Base-by-base conservation (phyloP, 2,888 invertebrate genomes). In the Cabera pusaria region DNA sequence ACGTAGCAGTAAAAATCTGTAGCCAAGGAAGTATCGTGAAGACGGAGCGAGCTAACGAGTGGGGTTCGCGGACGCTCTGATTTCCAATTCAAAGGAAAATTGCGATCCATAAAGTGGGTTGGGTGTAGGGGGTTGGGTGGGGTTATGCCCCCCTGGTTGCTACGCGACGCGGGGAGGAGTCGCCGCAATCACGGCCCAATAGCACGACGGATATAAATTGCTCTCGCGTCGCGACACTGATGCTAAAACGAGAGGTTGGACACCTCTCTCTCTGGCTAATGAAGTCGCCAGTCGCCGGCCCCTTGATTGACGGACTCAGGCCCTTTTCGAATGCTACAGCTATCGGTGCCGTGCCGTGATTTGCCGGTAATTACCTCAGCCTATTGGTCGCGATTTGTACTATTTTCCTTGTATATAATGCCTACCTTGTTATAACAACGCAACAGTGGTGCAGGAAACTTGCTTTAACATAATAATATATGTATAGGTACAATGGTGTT, bases 151-250 rank as follows among this genome's bases (percentile, higher is more conserved):
- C 83, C 79, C 72, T 78, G 87, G 92, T 91, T 86, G 90, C 90
- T 87, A 90, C 81, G 91, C 82, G 88, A 91, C 92, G 91, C 90
- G 88, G 91, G 91, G 91, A 89, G 91, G 90, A 89, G 90, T 75
- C 86, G 77, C 87, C 72, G 79, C 83, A 90, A 90, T 90, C 90
- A 87, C 88, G 84, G 90, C 86, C 87, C 90, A 90, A 90, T 90
- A 73, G 90, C 83, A 82, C 87, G 90, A 86, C 89, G 85, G 89
- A 85, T 90, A 90, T 90, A 90, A 90, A 90, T 90, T 89, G 90
- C 81, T 87, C 82, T 72, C 71, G 73, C 75, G 75, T 73, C 81
- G 83, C 81, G 84, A 85, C 85, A 79, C 71, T 77, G 69, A 64
- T 55, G 83, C 58, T 53, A 46, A 78, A 85, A 55, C 49, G 81